A percentile compares a stretch with the other conserved stretches of the same genome.
Evolutionary conservation across 2,797 vertebrate genomes (phyloP).

Genomic region (Crax fasciolata): DNA sequence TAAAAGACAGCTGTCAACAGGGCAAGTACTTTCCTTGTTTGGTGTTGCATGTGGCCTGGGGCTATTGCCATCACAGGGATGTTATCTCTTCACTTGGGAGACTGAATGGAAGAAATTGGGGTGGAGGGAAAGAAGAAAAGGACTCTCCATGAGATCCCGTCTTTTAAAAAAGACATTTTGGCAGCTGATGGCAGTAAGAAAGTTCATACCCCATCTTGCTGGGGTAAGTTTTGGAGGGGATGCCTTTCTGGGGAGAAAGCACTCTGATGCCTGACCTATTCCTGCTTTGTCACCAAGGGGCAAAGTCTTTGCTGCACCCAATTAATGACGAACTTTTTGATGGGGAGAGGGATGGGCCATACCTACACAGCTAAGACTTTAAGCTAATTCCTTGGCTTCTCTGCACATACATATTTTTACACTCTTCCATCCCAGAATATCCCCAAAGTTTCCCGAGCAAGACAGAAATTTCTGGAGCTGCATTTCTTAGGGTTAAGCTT

Average conservation of each 20-base stretch:
- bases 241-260: neutral
- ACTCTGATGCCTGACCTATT: neutral
- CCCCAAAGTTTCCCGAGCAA: neutral
- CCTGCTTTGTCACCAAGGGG: neutral
- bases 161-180: neutral
- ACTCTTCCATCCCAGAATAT: neutral
- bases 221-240: neutral
- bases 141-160: neutral
- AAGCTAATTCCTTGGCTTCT: neutral
- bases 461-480: neutral
- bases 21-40: slow-evolving; percentile 3
- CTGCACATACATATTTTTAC: neutral
- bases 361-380: neutral
- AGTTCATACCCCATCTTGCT: neutral
- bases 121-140: neutral
- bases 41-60: neutral
- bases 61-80: neutral
- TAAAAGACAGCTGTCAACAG: neutral
- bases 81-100: neutral
- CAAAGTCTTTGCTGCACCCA: neutral
- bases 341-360: neutral
- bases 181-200: neutral
- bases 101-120: neutral
- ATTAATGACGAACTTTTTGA: neutral
- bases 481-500: neutral